phyloP scores from a whole-genome alignment of 2,113 vertebrate genomes.

The Eurypyga helias region DNA sequence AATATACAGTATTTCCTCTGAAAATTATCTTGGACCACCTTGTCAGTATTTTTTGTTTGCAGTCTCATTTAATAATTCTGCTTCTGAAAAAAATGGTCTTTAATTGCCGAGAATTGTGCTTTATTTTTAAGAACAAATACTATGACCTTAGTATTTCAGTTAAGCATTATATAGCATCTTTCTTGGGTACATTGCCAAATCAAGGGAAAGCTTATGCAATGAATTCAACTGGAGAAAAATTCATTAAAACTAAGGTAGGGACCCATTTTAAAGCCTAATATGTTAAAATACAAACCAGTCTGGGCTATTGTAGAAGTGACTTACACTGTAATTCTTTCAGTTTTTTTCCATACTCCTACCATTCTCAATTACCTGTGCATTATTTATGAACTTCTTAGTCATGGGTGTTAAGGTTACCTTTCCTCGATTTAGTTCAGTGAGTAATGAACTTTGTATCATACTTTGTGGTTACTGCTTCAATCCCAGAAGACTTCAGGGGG shows the following conservation, averaged over 20 bases:
- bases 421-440: background rate
- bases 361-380: background rate
- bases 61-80: background rate
- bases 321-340: background rate
- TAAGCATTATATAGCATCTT: background rate
- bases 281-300: background rate
- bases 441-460: background rate
- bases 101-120: background rate
- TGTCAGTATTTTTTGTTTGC: background rate
- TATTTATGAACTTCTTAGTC: conserved; percentile 8
- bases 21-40: background rate
- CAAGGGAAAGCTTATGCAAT: background rate
- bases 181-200: background rate
- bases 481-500: background rate
- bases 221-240: background rate
- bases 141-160: background rate
- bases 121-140: background rate
- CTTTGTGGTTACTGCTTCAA: background rate
- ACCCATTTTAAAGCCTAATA: background rate
- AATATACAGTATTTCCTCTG: background rate
- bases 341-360: background rate
- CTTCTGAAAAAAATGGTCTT: background rate
- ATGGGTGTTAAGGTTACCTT: background rate
- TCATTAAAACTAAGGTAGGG: background rate
- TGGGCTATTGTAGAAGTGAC: background rate